Percentiles rank a stretch among this genome's conserved stretches.
Conservation (phyloP, 92 coral and sea anemone genomes). For the Virgularia gustaviana region DNA sequence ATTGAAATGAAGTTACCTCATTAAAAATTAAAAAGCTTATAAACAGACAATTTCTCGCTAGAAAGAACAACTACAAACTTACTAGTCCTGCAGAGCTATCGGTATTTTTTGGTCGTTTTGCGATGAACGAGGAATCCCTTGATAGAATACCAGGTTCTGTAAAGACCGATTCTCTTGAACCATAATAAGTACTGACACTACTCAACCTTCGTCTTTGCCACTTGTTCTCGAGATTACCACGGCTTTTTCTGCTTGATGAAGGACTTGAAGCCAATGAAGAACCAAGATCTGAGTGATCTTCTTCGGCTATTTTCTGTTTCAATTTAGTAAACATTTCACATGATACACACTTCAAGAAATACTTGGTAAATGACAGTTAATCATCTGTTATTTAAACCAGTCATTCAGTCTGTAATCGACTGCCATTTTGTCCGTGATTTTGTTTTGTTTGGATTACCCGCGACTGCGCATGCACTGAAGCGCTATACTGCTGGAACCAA, state of each 20-base stretch:
- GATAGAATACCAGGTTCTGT: slow-evolving; percentile 71
- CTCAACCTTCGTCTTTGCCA: slow-evolving; percentile 92
- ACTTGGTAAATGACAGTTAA: background rate
- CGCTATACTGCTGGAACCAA: background rate
- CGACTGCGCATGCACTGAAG: slow-evolving; percentile 22
- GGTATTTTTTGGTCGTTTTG: slow-evolving; percentile 46
- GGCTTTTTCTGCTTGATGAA: slow-evolving; percentile 55
- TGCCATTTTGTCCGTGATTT: slow-evolving; percentile 24
- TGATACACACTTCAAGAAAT: slow-evolving; percentile 16
- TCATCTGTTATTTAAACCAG: background rate
- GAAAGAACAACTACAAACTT: too few species aligned
- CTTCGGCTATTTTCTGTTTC: slow-evolving; percentile 97
- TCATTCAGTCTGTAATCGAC: background rate
- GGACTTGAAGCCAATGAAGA: slow-evolving; percentile 76
- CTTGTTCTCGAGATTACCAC: slow-evolving; percentile 81
- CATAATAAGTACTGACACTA: slow-evolving; percentile 89
- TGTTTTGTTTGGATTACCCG: slow-evolving; percentile 38
- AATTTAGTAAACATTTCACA: slow-evolving; percentile 81
- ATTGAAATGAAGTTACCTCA: too few species aligned
- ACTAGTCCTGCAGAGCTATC: slow-evolving; percentile 66
- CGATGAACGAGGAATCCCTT: slow-evolving; percentile 67
- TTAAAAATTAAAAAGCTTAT: too few species aligned
- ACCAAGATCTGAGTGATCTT: slow-evolving; percentile 76
- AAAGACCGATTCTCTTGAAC: slow-evolving; percentile 81
- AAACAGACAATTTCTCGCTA: too few species aligned